Conservation (phyloP, 64 coral and sea anemone species). For the Stylophora pistillata region DNA sequence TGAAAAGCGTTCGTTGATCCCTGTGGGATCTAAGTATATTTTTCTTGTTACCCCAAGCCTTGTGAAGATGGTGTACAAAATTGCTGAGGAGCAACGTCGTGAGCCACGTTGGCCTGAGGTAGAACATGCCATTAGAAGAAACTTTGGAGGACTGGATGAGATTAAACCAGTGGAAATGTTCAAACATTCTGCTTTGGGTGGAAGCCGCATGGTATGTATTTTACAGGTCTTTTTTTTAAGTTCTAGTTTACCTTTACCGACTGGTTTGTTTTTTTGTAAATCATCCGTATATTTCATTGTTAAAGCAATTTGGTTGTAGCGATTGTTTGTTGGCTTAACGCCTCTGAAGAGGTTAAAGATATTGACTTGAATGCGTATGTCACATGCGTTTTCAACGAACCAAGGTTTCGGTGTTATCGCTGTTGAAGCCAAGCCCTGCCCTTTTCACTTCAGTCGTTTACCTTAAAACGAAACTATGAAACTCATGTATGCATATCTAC, state of each 20-base stretch:
- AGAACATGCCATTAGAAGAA: constrained; percentile 58
- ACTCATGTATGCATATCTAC: too few relatives aligned
- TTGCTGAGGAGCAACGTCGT: constrained; percentile 9
- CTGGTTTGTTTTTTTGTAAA: too few relatives aligned
- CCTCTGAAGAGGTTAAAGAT: too few relatives aligned
- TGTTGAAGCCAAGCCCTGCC: neutral
- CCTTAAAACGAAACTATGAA: too few relatives aligned
- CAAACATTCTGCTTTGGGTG: neutral
- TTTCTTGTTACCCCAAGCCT: constrained; percentile 22
- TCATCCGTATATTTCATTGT: too few relatives aligned
- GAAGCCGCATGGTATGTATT: neutral
- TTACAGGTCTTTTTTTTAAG: neutral
- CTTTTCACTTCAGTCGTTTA: neutral
- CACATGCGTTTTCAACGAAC: too few relatives aligned
- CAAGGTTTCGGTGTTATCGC: neutral
- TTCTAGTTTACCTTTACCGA: too few relatives aligned
- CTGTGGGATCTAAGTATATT: neutral
- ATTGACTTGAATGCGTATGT: too few relatives aligned
- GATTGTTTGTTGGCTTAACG: too few relatives aligned
- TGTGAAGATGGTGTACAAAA: constrained; percentile 50
- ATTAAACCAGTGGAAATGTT: constrained; percentile 45
- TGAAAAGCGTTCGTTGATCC: too few relatives aligned
- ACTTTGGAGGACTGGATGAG: constrained; percentile 62
- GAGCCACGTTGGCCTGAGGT: constrained; percentile 41
- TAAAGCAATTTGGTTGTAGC: too few relatives aligned